Evolutionary conservation across 2,113 vertebrate genomes (phyloP).

Genomic region (Phoxinus phoxinus): DNA sequence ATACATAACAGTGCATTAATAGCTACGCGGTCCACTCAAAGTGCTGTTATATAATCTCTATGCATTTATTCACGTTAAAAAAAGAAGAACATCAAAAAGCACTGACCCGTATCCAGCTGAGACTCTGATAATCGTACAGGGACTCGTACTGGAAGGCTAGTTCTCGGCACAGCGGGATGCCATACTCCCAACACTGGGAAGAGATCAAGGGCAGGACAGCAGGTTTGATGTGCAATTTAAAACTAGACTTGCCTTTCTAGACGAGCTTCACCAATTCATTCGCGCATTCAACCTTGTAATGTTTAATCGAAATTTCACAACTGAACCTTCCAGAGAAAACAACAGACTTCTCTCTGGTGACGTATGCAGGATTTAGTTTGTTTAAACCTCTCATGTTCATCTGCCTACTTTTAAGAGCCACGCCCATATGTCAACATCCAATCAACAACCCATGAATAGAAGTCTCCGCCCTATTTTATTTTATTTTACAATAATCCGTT

Average conservation of each 20-base stretch:
- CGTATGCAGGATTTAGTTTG: no score
- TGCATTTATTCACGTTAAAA: background rate
- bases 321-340: no score
- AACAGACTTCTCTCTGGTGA: no score
- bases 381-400: no score
- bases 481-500: no score
- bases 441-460: background rate
- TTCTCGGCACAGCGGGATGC: slow-evolving; percentile 93
- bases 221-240: background rate
- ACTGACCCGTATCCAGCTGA: slow-evolving; percentile 98
- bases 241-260: background rate
- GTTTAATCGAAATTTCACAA: no score
- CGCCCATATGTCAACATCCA: background rate
- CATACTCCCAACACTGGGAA: slow-evolving; percentile 95
- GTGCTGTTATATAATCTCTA: slow-evolving; percentile 6
- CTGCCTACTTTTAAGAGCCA: no score
- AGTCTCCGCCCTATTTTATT: no score
- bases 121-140: slow-evolving; percentile 96
- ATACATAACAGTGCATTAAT: slow-evolving; percentile 20
- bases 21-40: background rate
- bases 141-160: slow-evolving; percentile 94
- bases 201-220: background rate
- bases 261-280: background rate
- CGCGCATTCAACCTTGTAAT: no score
- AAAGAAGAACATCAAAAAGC: background rate